Conservation (phyloP, 2,888 invertebrate genomes). For the Tachina grossa region DNA sequence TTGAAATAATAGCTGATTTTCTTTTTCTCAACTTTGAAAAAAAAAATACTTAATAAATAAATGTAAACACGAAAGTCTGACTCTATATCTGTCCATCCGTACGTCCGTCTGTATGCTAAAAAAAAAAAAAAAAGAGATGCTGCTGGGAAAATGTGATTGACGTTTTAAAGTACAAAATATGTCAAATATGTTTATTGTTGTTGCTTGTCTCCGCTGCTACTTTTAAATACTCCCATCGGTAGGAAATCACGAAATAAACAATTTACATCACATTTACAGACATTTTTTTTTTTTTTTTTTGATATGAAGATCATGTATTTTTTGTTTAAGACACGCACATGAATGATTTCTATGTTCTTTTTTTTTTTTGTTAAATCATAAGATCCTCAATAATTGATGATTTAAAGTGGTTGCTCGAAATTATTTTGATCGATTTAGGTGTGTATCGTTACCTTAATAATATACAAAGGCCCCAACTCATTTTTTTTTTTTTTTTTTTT, state of each 20-base stretch:
- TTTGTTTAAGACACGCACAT: constrained; percentile 60
- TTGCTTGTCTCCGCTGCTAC: constrained; percentile 14
- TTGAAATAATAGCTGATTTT: constrained; percentile 22
- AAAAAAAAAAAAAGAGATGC: constrained; percentile 10
- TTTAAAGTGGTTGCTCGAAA: constrained; percentile 38
- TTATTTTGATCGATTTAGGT: constrained; percentile 20
- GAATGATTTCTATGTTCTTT: constrained; percentile 2
- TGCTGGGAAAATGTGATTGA: constrained; percentile 59
- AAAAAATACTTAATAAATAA: constrained; percentile 12
- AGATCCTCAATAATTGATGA: constrained; percentile 36
- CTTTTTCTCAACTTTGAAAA: neutral
- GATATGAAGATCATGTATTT: constrained; percentile 37
- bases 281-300: constrained; percentile 3
- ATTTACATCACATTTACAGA: constrained; percentile 40
- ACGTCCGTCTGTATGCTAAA: constrained; percentile 11
- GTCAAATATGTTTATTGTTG: constrained; percentile 62
- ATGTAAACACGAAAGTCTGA: constrained; percentile 14
- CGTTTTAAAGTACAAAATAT: constrained; percentile 66
- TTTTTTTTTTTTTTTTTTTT: no score
- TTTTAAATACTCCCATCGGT: constrained; percentile 66
- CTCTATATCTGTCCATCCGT: neutral
- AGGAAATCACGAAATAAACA: constrained; percentile 58
- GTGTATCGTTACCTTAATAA: no score
- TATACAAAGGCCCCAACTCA: no score
- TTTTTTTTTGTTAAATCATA: neutral